Percentiles rank a stretch among this genome's conserved stretches.
phyloP scores from a whole-genome alignment of 2,113 vertebrate genomes.

The Caranx ignobilis region DNA sequence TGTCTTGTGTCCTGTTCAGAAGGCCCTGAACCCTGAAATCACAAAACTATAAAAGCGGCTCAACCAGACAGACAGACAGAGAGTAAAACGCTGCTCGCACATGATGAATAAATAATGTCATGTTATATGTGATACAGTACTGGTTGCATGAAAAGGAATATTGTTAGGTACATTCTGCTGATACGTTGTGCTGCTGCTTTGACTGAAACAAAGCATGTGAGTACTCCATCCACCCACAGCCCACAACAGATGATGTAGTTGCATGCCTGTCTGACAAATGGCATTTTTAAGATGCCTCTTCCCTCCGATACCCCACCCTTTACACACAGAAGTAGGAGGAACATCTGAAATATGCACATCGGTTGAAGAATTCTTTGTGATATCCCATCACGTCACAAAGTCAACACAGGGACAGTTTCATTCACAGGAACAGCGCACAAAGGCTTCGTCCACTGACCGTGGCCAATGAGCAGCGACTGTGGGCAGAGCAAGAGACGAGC shows the following conservation, averaged over 20 bases:
- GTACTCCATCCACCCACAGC: not conserved
- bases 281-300: conserved; percentile 54
- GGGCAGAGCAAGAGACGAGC: conserved; percentile 35
- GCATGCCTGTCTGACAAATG: not conserved
- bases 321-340: conserved; percentile 54
- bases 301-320: conserved; percentile 5
- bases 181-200: not conserved
- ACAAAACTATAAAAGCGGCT: too few relatives aligned
- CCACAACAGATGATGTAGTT: not conserved
- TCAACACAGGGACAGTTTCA: conserved; percentile 58
- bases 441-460: conserved; percentile 33
- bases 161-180: too few relatives aligned
- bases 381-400: conserved; percentile 40
- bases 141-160: too few relatives aligned
- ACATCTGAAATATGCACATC: conserved; percentile 47
- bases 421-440: conserved; percentile 58
- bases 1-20: too few relatives aligned
- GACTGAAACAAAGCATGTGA: not conserved
- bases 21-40: too few relatives aligned
- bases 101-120: too few relatives aligned
- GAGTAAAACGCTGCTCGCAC: too few relatives aligned
- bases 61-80: too few relatives aligned
- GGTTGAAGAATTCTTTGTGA: conserved; percentile 14
- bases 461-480: conserved; percentile 44
- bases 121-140: too few relatives aligned